Percentiles rank a stretch among this genome's conserved stretches.
These are phyloP conservation scores for Microcebus ravelobensis DNA, from an alignment of 2,113 vertebrate species.

Conservation along the genomic window DNA sequence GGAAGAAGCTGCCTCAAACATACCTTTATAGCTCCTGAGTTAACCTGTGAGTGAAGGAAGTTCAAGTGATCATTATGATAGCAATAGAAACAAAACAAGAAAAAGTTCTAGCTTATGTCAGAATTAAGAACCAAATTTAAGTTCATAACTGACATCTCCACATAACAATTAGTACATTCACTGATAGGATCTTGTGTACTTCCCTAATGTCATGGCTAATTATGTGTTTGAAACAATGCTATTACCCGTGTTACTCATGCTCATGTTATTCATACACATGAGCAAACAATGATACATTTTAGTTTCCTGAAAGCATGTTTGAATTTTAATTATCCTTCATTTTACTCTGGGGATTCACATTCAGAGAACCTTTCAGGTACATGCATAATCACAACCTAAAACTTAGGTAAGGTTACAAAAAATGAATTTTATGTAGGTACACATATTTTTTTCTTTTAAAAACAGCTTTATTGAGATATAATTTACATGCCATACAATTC, in stretches of 20 bases:
- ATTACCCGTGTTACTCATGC: background rate
- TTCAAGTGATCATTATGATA: background rate
- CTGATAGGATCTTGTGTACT: background rate
- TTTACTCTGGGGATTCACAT: background rate
- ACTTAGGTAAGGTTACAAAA: background rate
- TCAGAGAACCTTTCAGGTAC: background rate
- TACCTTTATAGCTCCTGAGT: background rate
- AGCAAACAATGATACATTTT: background rate
- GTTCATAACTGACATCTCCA: background rate
- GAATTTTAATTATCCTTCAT: background rate
- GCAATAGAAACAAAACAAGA: background rate
- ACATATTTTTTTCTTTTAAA: background rate
- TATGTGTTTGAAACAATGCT: background rate
- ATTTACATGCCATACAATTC: background rate
- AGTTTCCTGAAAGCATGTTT: conserved; percentile 12
- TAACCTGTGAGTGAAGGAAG: background rate
- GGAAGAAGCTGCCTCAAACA: background rate
- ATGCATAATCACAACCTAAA: background rate
- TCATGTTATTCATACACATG: background rate
- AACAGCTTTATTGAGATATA: background rate
- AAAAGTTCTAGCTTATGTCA: background rate
- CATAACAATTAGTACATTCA: background rate
- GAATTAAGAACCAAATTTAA: background rate
- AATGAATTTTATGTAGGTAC: background rate
- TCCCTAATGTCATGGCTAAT: background rate